Percentiles rank a stretch among this genome's conserved stretches.
Conservation (phyloP, 2,113 vertebrate species). For the Geothlypis trichas region DNA sequence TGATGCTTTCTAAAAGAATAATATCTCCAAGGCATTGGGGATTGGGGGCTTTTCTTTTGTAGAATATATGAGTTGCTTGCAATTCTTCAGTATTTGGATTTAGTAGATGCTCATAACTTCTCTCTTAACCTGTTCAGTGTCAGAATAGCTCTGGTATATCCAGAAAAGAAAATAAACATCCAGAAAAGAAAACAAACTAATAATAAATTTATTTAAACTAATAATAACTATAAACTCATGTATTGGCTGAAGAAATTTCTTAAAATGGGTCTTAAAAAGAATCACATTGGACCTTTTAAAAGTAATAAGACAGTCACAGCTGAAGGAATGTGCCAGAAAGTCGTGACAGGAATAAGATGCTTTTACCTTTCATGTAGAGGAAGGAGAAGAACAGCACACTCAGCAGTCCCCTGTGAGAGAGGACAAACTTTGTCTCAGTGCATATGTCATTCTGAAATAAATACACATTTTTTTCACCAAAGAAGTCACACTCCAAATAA, state of each 20-base stretch:
- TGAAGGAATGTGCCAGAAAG: background rate
- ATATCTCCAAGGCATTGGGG: background rate
- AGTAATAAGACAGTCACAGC: background rate
- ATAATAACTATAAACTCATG: background rate
- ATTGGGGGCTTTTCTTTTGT: background rate
- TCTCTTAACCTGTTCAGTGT: background rate
- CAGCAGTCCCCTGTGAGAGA: background rate
- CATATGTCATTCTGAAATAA: background rate
- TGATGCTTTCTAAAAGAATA: background rate
- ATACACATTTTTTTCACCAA: background rate
- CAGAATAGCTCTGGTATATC: background rate
- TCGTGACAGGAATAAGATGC: background rate
- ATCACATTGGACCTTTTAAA: background rate
- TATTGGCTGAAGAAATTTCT: background rate
- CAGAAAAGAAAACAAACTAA: background rate
- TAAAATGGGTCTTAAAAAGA: background rate
- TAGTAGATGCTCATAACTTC: background rate
- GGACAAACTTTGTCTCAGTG: background rate
- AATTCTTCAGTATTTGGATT: background rate
- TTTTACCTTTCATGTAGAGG: background rate
- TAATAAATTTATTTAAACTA: background rate
- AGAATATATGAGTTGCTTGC: background rate
- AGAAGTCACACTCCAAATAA: background rate
- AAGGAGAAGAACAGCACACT: background rate
- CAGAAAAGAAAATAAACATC: background rate